Evolutionary conservation across 2,113 vertebrate genomes (phyloP).

Genomic region (Phaethornis superciliosus): DNA sequence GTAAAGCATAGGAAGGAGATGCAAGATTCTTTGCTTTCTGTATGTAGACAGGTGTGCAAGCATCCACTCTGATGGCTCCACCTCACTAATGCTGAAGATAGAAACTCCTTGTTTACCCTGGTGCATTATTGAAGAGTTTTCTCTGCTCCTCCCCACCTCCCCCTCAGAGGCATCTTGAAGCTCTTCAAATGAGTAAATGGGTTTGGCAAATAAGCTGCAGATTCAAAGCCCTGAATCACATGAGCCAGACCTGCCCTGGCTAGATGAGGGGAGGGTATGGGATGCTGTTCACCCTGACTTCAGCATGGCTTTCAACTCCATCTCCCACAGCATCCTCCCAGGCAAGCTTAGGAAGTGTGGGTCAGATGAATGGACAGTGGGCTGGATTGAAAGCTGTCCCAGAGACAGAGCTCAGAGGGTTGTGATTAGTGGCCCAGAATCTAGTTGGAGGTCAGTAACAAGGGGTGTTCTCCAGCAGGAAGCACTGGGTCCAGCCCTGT

Average conservation of each 20-base stretch:
- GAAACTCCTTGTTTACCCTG: background rate
- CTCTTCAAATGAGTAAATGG: background rate
- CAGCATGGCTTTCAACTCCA: too few species aligned
- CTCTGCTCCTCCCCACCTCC: background rate
- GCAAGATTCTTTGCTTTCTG: background rate
- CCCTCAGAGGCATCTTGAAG: background rate
- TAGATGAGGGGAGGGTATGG: background rate
- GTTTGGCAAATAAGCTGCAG: background rate
- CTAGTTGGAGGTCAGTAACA: too few species aligned
- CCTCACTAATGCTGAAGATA: background rate
- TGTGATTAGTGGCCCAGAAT: too few species aligned
- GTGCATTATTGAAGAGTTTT: background rate
- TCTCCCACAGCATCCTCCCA: too few species aligned
- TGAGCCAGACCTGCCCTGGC: background rate
- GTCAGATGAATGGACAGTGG: too few species aligned
- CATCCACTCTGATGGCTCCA: background rate
- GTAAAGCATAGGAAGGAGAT: background rate
- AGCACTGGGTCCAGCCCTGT: too few species aligned
- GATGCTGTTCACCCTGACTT: background rate
- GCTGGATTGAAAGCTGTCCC: too few species aligned
- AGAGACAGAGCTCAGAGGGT: too few species aligned
- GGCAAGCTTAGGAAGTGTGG: too few species aligned
- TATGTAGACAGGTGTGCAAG: background rate
- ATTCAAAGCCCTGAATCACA: background rate
- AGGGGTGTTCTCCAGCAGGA: too few species aligned